Evolutionary conservation across 2,113 vertebrate species (phyloP), one percentile per base, ranked within the genome.

Genomic region (Apodemus sylvaticus): DNA sequence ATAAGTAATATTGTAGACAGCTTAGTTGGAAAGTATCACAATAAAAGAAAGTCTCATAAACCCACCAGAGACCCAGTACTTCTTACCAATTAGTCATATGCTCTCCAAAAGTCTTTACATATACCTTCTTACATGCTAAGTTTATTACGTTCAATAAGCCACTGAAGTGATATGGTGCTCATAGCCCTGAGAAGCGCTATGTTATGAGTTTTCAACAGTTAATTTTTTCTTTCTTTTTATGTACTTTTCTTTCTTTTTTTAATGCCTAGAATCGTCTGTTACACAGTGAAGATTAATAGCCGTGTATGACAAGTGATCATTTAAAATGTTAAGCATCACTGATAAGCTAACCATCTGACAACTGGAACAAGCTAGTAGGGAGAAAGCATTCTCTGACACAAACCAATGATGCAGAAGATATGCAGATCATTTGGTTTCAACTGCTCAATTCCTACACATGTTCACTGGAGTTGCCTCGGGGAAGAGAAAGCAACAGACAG

Each of bases 251-350:
- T 58, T 20, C 58, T 19, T 58, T 20, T n/a, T 55, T 76, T 26
- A 86, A 82, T 24, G 48, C 79, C 93, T 94, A 76, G 6, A 93
- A 78, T 91, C 55, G 53, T 94, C 94, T 31, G 11, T 96, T 94
- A 89, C 97, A 90, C 3, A 0, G 62, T 86, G 53, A 97, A 95
- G 81, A 97, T 93, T 94, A 96, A 87, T 90, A 98, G 64, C 34
- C 53, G 36, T 88, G 74, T 19, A 92, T 62, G 60, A 77, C 91
- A 97, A 96, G 91, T 62, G 22, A 96, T 89, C 53, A 90, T 95
- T 98, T 96, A 86, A 39, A 94, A 55, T 26, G 62, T 94, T 96
- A 96, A 91, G 96, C 53, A 86, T 86, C 81, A 88, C 5, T 0
- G 0, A 94, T 94, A 87, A 98, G 24, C 95, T 91, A 97, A 90